Evolutionary conservation across 2,888 invertebrate genomes (phyloP).

Genomic region (Agrochola circellaris): DNA sequence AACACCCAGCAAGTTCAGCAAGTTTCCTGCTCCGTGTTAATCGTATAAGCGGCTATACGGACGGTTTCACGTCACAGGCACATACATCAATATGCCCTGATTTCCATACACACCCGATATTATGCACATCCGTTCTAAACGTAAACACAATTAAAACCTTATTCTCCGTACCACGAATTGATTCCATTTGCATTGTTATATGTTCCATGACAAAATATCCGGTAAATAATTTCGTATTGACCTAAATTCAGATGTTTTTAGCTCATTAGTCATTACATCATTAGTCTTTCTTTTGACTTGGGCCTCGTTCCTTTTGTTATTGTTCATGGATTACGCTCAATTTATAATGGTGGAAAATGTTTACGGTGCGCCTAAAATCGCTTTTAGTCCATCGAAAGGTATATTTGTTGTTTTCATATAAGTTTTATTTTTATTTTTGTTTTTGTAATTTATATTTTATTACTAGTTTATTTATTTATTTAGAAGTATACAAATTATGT

Average conservation of each 20-base stretch:
- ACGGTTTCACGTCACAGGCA: conserved; percentile 26
- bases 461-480: no score
- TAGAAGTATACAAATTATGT: no score
- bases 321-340: conserved; percentile 33
- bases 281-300: conserved; percentile 59
- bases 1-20: conserved; percentile 4
- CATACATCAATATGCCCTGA: neutral
- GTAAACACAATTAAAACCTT: conserved; percentile 61
- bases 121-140: conserved; percentile 36
- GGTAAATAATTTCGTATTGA: conserved; percentile 62
- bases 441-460: no score
- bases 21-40: neutral
- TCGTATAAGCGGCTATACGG: neutral
- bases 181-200: conserved; percentile 49
- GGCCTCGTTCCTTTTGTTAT: conserved; percentile 54
- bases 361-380: conserved; percentile 24
- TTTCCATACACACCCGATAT: conserved; percentile 23
- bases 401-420: no score
- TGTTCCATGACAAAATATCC: conserved; percentile 64
- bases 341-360: conserved; percentile 18
- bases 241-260: conserved; percentile 74
- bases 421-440: no score
- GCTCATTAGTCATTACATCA: conserved; percentile 63
- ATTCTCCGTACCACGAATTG: conserved; percentile 24
- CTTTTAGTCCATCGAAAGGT: neutral